These are phyloP conservation scores for Mellilla xanthometata DNA, from an alignment of 2,888 invertebrate genomes.

Conservation along the genomic window DNA sequence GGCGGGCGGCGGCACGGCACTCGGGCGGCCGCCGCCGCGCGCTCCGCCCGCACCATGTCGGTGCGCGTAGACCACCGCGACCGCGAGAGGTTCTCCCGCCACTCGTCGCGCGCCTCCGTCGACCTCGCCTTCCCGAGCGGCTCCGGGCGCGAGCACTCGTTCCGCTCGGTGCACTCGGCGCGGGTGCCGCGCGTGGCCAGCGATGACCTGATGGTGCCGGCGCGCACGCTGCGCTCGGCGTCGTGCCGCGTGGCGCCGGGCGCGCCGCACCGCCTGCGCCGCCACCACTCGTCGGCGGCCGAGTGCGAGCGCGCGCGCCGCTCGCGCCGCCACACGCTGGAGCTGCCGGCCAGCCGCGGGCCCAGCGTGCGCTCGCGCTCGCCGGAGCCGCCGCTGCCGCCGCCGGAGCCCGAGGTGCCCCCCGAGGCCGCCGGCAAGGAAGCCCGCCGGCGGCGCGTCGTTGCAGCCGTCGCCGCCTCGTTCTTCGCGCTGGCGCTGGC, in stretches of 20 bases:
- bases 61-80: slow-evolving; percentile 76
- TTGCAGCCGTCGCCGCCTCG: slow-evolving; percentile 87
- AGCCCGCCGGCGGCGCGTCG: slow-evolving; percentile 86
- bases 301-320: slow-evolving; percentile 76
- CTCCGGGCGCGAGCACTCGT: slow-evolving; percentile 70
- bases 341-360: slow-evolving; percentile 70
- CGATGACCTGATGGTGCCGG: slow-evolving; percentile 77
- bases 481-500: slow-evolving; percentile 88
- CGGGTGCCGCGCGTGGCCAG: slow-evolving; percentile 72
- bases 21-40: slow-evolving; percentile 78
- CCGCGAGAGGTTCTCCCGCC: slow-evolving; percentile 75
- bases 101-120: slow-evolving; percentile 78
- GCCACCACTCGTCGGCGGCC: slow-evolving; percentile 76
- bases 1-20: slow-evolving; percentile 61
- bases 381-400: slow-evolving; percentile 64
- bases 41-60: slow-evolving; percentile 77
- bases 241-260: slow-evolving; percentile 74
- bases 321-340: slow-evolving; percentile 70
- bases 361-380: slow-evolving; percentile 74
- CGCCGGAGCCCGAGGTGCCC: slow-evolving; percentile 65
- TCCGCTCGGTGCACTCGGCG: slow-evolving; percentile 74
- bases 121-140: slow-evolving; percentile 70
- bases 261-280: slow-evolving; percentile 72
- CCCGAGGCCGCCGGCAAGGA: slow-evolving; percentile 84
- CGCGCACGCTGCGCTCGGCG: slow-evolving; percentile 74